Base-by-base conservation (phyloP, 2,113 vertebrate genomes). In the Calidris pygmaea region DNA sequence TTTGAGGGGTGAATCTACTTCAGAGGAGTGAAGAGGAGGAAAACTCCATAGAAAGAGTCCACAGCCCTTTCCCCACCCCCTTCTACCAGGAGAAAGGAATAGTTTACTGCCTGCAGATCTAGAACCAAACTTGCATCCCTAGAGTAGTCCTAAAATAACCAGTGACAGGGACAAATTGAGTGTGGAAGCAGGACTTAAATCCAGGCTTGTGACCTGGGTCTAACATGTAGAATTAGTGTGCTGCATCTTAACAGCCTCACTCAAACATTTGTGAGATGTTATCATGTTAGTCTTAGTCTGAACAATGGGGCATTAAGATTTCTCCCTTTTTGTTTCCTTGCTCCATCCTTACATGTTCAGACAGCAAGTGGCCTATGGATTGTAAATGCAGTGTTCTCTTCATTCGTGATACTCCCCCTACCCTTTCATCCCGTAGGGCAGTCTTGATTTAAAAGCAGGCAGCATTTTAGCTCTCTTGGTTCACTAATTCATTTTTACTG, bases 151-250 rank as follows among this genome's bases (percentile, higher is more conserved):
- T 59, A 47, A 89, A 91, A 63, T 35, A 45, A 79, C 6, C 22
- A n/a, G 16, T 8, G 4, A 7, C 24, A 76, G 27, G 21, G 45
- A 48, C 9, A 82, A 62, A 80, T 10, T 26, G 76, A 56, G 23
- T 17, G 7, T 0, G 0, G 10, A 73, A 60, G 10, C 1, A 48
- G 9, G 27, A 71, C 43, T 7, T 58, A 32, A 83, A 68, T 21
- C 37, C 6, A 71, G 32, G 8, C 13, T 65, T 68, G 15, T 68
- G 32, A 80, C 9, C 26, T 24, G 15, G 8, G 12, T 3, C 8
- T 30, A 62, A 22, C 17, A 62, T 0, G 2, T 9, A 5, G 0
- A 75, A 72, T 32, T 52, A 48, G 4, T 1, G 6, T 48, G 30
- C 58, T 43, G 8, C 12, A 22, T 45, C 16, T 66, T 62, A 58